Conservation (phyloP, 2,888 invertebrate genomes). For the Muschampia plurimacula region DNA sequence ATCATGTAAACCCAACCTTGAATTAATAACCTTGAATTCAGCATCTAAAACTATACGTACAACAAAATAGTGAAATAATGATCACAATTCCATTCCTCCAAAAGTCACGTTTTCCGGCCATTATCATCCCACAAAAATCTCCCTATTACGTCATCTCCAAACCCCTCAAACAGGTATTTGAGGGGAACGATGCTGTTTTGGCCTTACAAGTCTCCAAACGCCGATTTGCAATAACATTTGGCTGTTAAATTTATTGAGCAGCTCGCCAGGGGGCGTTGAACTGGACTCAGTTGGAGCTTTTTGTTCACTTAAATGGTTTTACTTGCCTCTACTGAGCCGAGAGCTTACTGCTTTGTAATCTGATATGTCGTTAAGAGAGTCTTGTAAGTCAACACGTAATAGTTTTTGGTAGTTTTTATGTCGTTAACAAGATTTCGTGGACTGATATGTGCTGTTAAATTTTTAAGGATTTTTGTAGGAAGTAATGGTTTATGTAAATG, state of each 20-base stretch:
- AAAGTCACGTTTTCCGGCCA: neutral
- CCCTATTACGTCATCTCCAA: neutral
- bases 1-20: too few relatives aligned
- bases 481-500: too few relatives aligned
- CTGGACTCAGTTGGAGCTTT: neutral
- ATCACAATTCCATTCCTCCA: neutral
- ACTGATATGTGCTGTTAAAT: too few relatives aligned
- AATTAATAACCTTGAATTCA: too few relatives aligned
- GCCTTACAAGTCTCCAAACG: neutral
- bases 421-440: too few relatives aligned
- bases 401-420: too few relatives aligned
- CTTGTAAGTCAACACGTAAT: too few relatives aligned
- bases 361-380: neutral
- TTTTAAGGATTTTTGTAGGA: too few relatives aligned
- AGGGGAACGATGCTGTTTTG: neutral
- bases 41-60: too few relatives aligned
- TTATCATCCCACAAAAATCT: neutral
- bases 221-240: neutral
- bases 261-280: neutral
- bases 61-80: too few relatives aligned
- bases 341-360: constrained; percentile 1
- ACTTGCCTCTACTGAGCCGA: constrained; percentile 1
- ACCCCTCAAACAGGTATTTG: neutral
- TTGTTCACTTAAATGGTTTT: neutral
- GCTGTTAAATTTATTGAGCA: too few relatives aligned